Conservation (phyloP, 2,113 vertebrate genomes). For the Cyprinodon tularosa region DNA sequence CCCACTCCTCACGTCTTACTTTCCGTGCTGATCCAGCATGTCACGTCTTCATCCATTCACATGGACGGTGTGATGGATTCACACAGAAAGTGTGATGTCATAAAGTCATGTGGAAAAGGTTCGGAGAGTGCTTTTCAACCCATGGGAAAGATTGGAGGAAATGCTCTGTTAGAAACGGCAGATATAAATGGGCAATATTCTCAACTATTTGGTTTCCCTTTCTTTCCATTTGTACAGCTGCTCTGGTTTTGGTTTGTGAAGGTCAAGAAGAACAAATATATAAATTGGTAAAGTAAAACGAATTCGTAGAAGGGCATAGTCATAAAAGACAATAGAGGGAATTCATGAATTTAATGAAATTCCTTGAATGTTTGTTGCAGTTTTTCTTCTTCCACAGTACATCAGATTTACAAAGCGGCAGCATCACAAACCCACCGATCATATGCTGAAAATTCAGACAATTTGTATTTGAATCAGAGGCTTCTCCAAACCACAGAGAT, state of each 20-base stretch:
- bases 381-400: neutral
- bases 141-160: slow-evolving; percentile 25
- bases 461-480: neutral
- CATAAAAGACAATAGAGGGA: neutral
- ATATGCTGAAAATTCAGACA: neutral
- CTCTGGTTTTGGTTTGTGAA: slow-evolving; percentile 44
- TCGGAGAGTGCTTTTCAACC: slow-evolving; percentile 42
- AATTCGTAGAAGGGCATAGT: neutral
- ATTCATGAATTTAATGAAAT: neutral
- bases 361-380: too few species aligned
- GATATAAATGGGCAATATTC: slow-evolving; percentile 23
- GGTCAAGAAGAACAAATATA: neutral
- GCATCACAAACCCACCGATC: neutral
- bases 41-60: slow-evolving; percentile 32
- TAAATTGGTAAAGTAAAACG: neutral
- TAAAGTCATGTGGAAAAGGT: slow-evolving; percentile 38
- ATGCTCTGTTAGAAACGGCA: slow-evolving; percentile 41
- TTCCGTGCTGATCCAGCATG: slow-evolving; percentile 29
- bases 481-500: too few species aligned
- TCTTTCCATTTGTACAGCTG: neutral
- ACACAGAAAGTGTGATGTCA: slow-evolving; percentile 44
- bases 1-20: slow-evolving; percentile 36
- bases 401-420: neutral
- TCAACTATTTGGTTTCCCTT: slow-evolving; percentile 12
- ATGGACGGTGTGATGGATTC: slow-evolving; percentile 15